These are phyloP conservation scores for Pyrochroa serraticornis DNA, from an alignment of 2,888 invertebrate species.

Conservation along the genomic window DNA sequence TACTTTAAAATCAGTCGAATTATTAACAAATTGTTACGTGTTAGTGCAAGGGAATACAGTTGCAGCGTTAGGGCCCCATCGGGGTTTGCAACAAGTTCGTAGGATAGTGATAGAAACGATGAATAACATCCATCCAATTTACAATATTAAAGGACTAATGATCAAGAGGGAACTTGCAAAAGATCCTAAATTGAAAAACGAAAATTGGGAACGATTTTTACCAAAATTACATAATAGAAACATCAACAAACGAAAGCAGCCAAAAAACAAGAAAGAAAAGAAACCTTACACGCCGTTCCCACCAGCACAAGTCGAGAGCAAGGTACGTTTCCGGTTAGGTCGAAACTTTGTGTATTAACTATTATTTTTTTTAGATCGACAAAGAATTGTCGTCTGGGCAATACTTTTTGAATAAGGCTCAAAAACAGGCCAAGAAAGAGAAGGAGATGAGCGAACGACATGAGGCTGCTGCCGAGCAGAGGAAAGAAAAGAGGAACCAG, in stretches of 20 bases:
- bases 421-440: constrained; percentile 63
- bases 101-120: constrained; percentile 95
- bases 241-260: constrained; percentile 81
- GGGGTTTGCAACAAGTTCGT: constrained; percentile 84
- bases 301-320: constrained; percentile 90
- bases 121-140: constrained; percentile 99
- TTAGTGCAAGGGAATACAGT: constrained; percentile 98
- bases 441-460: constrained; percentile 82
- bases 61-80: constrained; percentile 93
- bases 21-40: constrained; percentile 95
- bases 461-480: constrained; percentile 71
- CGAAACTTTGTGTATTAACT: not conserved
- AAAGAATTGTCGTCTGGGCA: no score
- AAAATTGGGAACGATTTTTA: constrained; percentile 96
- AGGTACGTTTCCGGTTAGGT: constrained; percentile 58
- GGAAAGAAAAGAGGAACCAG: constrained; percentile 78
- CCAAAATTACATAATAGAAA: constrained; percentile 92
- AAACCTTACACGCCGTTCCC: constrained; percentile 98
- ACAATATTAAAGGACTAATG: constrained; percentile 97
- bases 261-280: constrained; percentile 86
- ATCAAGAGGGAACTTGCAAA: constrained; percentile 92
- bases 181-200: constrained; percentile 87
- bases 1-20: constrained; percentile 94
- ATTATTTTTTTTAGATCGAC: no score
- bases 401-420: no score